Evolutionary conservation across 2,797 vertebrate genomes (phyloP).

Genomic region (Gadopsis bispinosus): DNA sequence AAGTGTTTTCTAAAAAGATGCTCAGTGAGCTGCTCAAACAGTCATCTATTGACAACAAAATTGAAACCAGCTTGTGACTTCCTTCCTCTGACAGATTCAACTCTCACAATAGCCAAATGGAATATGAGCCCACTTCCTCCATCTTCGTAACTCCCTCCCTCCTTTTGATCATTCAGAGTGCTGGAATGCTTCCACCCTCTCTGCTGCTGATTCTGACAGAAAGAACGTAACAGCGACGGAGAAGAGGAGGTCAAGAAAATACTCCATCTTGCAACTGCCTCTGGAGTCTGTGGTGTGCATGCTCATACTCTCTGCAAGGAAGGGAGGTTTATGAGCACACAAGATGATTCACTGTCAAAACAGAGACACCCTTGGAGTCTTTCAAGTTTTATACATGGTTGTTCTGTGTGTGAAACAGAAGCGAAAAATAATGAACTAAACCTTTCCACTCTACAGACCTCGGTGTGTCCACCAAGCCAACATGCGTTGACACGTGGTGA

Average conservation of each 20-base stretch:
- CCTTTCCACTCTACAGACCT: slow-evolving; percentile 29
- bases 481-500: slow-evolving; percentile 27
- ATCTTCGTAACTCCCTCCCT: slow-evolving; percentile 13
- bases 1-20: slow-evolving; percentile 8
- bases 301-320: slow-evolving; percentile 26
- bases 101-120: slow-evolving; percentile 42
- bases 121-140: slow-evolving; percentile 44
- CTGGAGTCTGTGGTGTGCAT: slow-evolving; percentile 38
- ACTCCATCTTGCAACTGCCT: slow-evolving; percentile 59
- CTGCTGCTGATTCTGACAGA: slow-evolving; percentile 54
- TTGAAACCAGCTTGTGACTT: slow-evolving; percentile 44
- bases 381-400: slow-evolving; percentile 11
- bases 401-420: too few species aligned
- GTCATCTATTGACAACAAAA: slow-evolving; percentile 24
- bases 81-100: slow-evolving; percentile 47
- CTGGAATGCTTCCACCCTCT: slow-evolving; percentile 55
- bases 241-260: slow-evolving; percentile 58
- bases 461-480: neutral
- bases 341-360: slow-evolving; percentile 67
- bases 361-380: slow-evolving; percentile 49
- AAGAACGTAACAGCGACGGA: slow-evolving; percentile 49
- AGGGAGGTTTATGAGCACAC: slow-evolving; percentile 36
- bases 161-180: slow-evolving; percentile 27
- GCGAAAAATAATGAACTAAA: too few species aligned
- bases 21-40: slow-evolving; percentile 15